A percentile compares a stretch with the other conserved stretches of the same genome.
Conservation (phyloP, 2,113 vertebrate genomes). For the Gulo gulo region DNA sequence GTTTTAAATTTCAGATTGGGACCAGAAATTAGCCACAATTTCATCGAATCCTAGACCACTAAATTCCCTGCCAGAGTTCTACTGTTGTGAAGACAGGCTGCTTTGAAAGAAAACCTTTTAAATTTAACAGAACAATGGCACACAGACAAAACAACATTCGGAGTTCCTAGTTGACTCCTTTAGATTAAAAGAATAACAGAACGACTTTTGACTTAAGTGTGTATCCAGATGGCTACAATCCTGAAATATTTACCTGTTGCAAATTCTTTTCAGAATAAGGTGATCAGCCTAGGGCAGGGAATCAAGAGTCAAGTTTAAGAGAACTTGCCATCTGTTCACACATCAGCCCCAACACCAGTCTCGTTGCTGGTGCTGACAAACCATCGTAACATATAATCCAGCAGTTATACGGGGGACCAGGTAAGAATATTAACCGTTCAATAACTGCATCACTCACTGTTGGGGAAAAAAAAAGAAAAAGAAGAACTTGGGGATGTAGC, state of each 20-base stretch:
- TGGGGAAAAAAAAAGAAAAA: background rate
- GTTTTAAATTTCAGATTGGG: conserved; percentile 53
- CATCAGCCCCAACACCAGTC: background rate
- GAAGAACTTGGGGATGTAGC: background rate
- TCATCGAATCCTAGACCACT: conserved; percentile 25
- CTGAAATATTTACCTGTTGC: background rate
- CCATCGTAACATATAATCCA: background rate
- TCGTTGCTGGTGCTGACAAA: background rate
- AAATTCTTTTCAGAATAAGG: background rate
- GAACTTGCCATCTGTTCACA: background rate
- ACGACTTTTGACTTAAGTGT: background rate
- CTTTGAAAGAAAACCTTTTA: background rate
- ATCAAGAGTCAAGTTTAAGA: background rate
- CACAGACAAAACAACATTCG: background rate
- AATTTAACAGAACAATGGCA: background rate
- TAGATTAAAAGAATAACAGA: background rate
- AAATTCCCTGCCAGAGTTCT: conserved; percentile 38
- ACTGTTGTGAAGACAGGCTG: background rate
- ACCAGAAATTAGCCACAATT: conserved; percentile 45
- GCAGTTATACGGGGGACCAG: background rate
- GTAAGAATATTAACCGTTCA: background rate
- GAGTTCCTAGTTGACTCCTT: background rate
- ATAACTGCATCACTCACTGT: background rate
- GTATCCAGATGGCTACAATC: background rate
- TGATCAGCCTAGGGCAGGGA: background rate